These are phyloP conservation scores for Chamaea fasciata DNA, from an alignment of 2,113 vertebrate species.

Conservation along the genomic window DNA sequence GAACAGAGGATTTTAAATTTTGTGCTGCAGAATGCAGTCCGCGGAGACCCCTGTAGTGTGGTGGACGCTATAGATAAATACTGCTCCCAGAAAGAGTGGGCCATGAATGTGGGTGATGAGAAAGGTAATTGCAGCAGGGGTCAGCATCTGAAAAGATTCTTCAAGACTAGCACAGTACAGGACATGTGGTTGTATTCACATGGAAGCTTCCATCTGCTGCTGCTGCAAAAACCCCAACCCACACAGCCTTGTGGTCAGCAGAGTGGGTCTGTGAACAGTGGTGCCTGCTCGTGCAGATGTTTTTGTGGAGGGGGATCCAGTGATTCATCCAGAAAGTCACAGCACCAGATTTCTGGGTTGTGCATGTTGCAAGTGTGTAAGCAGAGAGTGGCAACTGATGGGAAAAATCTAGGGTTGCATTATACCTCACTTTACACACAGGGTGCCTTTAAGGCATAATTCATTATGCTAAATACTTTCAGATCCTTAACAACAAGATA, in stretches of 20 bases:
- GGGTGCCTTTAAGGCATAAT: neutral
- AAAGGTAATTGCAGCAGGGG: constrained; percentile 75
- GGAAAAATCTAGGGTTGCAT: neutral
- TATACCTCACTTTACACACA: neutral
- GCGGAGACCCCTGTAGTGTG: constrained; percentile 80
- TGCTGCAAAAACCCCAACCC: neutral
- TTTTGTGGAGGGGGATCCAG: neutral
- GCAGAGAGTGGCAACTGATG: neutral
- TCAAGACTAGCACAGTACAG: neutral
- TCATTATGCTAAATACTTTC: neutral
- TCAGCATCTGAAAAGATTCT: neutral
- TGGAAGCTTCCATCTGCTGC: neutral
- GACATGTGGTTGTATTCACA: neutral
- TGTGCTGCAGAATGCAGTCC: constrained; percentile 77
- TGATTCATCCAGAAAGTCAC: neutral
- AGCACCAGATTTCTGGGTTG: neutral
- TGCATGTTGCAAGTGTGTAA: neutral
- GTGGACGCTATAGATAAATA: constrained; percentile 77
- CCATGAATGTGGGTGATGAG: constrained; percentile 85
- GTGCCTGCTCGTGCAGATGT: neutral
- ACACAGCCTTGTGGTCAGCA: neutral
- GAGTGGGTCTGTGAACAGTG: neutral
- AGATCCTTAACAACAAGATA: neutral
- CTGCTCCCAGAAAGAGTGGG: constrained; percentile 84
- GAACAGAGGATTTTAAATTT: constrained; percentile 76